Evolutionary conservation across 37 sponge, comb jelly and placozoan genomes (phyloP), one percentile per base, ranked within the genome.

Genomic region (Haliclona indistincta): DNA sequence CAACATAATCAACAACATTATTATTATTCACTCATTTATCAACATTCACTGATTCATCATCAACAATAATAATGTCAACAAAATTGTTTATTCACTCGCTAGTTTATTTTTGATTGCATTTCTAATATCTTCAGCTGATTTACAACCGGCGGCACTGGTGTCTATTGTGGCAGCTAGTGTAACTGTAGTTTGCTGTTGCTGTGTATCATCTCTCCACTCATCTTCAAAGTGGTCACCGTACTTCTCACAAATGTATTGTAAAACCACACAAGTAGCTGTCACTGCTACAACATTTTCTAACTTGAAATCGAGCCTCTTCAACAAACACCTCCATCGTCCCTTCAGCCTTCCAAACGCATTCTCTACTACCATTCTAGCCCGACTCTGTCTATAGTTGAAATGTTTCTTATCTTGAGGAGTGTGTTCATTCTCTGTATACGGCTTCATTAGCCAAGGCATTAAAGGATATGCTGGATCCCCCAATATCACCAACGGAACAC

Each of bases 391-490:
- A 32, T 78, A 64, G 49, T 78, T 85, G 62, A 28, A 85, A 25
- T 64, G 72, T 4, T 55, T 34, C 47, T 79, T 32, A 34, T 22
- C 56, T 0, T 1, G 41, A 13, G 70, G 29, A 15, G 33, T 28
- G 26, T 35, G 35, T 6, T 63, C 71, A 60, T n/a, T 69, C 10
- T 79, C 80, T 29, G 77, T 45, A 39, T 76, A 84, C 0, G 71
- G 68, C 39, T 76, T 83, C 83, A 83, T 73, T 22, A 83, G 60
- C 70, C 75, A 74, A 28, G 56, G 75, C 37, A 76, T 49, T 4
- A 82, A 64, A 8, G 84, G 70, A 61, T 69, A 76, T 30, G 84
- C 84, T 37, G 84, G 84, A 69, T 84, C 84, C 29, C 84, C 84
- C 30, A 84, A 51, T 1, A 84, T 39, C 4, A 79, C 4, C 49